phyloP scores from a whole-genome alignment of 2,888 invertebrate species.

The Perizoma flavofasciatum region DNA sequence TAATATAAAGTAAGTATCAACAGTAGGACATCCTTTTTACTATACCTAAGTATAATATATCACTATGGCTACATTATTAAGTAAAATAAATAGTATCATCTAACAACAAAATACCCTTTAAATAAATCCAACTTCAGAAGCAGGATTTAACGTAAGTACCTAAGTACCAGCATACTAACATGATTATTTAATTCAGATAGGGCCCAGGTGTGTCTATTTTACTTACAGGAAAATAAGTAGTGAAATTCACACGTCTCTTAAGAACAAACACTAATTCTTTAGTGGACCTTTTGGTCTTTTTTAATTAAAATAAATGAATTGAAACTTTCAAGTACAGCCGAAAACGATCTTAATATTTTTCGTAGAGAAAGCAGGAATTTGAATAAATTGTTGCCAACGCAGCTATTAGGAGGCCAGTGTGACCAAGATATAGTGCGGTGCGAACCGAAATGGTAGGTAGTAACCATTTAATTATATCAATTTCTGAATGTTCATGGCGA shows the following conservation, averaged over 20 bases:
- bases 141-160: slow-evolving; percentile 2
- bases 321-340: slow-evolving; percentile 47
- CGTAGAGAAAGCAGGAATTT: slow-evolving; percentile 52
- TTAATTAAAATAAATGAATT: slow-evolving; percentile 27
- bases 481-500: too few species aligned
- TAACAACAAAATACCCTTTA: slow-evolving; percentile 8
- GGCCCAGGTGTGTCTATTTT: too few species aligned
- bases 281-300: too few species aligned
- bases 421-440: neutral
- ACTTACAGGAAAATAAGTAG: too few species aligned
- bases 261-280: too few species aligned
- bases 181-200: neutral
- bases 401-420: slow-evolving; percentile 55
- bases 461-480: too few species aligned
- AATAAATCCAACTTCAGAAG: slow-evolving; percentile 21
- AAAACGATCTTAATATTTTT: slow-evolving; percentile 50
- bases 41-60: slow-evolving; percentile 44
- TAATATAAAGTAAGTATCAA: too few species aligned
- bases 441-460: neutral
- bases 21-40: too few species aligned
- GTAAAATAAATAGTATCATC: slow-evolving; percentile 54
- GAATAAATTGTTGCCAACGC: slow-evolving; percentile 63
- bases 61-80: slow-evolving; percentile 44
- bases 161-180: too few species aligned
- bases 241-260: too few species aligned